Evolutionary conservation across 2,797 vertebrate genomes (phyloP).

Genomic region (Odontamblyopus rebecca): DNA sequence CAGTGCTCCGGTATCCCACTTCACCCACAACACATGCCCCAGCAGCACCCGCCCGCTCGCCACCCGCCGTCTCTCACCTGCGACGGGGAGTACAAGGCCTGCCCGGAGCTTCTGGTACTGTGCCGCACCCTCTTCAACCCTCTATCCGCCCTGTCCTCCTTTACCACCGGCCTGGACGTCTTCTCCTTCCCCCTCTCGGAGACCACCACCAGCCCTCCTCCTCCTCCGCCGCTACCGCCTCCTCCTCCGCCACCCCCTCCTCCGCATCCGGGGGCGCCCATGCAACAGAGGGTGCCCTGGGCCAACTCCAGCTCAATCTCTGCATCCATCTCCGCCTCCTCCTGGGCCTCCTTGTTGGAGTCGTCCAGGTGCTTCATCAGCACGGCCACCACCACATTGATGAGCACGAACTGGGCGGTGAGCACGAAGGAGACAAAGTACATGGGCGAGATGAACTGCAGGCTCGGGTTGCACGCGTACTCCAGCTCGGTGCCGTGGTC

Average conservation of each 20-base stretch:
- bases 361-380: constrained; percentile 91
- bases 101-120: constrained; percentile 74
- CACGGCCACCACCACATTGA: constrained; percentile 96
- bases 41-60: background rate
- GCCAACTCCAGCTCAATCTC: constrained; percentile 92
- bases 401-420: constrained; percentile 95
- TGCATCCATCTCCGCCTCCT: constrained; percentile 94
- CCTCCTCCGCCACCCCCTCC: constrained; percentile 40
- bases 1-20: background rate
- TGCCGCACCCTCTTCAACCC: constrained; percentile 48
- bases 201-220: constrained; percentile 44
- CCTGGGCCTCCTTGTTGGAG: constrained; percentile 95
- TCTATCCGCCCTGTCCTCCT: background rate
- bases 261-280: constrained; percentile 71
- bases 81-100: constrained; percentile 87
- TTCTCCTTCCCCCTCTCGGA: constrained; percentile 58
- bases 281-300: constrained; percentile 84
- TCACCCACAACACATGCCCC: constrained; percentile 13
- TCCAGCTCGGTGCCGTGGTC: constrained; percentile 78
- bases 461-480: constrained; percentile 88
- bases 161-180: background rate
- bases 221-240: constrained; percentile 61
- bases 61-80: constrained; percentile 75
- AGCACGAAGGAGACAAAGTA: constrained; percentile 98
- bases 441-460: constrained; percentile 93